Percentiles rank a stretch among this genome's conserved stretches.
phyloP scores from a whole-genome alignment of 2,888 invertebrate species.

The Slavum lentiscoides region DNA sequence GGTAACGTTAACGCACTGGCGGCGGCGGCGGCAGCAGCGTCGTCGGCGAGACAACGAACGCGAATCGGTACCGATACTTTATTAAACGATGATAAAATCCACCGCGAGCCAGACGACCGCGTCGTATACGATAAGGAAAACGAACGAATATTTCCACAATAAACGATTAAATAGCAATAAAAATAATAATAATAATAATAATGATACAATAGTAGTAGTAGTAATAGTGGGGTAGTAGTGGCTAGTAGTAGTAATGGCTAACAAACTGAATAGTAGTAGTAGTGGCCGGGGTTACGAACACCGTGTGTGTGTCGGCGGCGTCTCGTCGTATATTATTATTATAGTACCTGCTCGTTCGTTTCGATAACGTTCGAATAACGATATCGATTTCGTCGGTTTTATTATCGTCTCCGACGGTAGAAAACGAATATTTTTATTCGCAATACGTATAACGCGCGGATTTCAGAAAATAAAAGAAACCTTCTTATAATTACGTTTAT shows the following conservation, averaged over 20 bases:
- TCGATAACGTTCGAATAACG: not conserved
- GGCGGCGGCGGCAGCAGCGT: not conserved
- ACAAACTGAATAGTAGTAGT: not conserved
- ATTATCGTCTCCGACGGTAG: too few relatives aligned
- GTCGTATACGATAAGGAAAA: conserved; percentile 32
- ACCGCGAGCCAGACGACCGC: not conserved
- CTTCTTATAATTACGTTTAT: too few relatives aligned
- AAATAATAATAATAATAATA: conserved; percentile 1
- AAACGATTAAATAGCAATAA: conserved; percentile 37
- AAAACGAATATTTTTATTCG: too few relatives aligned
- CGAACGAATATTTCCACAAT: conserved; percentile 17
- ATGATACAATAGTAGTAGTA: conserved; percentile 12
- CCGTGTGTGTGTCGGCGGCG: not conserved
- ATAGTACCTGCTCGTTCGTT: not conserved
- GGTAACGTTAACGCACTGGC: conserved; percentile 12
- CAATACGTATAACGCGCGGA: too few relatives aligned
- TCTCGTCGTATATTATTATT: not conserved
- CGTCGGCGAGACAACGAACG: not conserved
- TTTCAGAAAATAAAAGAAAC: too few relatives aligned
- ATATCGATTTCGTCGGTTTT: too few relatives aligned
- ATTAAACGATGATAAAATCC: not conserved
- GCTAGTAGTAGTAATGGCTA: not conserved
- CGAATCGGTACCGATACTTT: not conserved
- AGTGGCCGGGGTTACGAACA: not conserved
- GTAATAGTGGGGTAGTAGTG: not conserved